Conservation (phyloP, 2,113 vertebrate species). For the Dipodomys merriami region DNA sequence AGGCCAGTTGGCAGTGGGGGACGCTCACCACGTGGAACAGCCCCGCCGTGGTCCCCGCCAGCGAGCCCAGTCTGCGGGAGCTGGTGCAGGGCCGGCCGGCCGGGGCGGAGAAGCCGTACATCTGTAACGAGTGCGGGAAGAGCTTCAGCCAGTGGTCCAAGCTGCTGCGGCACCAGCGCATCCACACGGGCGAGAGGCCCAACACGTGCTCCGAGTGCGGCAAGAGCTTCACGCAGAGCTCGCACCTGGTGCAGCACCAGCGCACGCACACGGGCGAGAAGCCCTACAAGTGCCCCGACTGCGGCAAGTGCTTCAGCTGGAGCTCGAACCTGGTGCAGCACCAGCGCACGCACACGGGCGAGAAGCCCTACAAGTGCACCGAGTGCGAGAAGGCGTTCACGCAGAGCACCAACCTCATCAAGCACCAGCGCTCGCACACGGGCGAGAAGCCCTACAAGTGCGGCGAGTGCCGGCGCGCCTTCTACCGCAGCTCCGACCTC, state of each 20-base stretch:
- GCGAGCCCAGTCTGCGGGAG: conserved; percentile 78
- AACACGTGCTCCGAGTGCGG: conserved; percentile 82
- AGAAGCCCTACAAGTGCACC: conserved; percentile 83
- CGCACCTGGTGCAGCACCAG: conserved; percentile 81
- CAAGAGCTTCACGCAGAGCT: conserved; percentile 83
- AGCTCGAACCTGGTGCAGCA: conserved; percentile 82
- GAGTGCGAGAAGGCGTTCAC: conserved; percentile 83
- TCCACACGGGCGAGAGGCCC: conserved; percentile 80
- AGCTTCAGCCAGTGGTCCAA: conserved; percentile 84
- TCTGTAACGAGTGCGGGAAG: conserved; percentile 82
- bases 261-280: conserved; percentile 79
- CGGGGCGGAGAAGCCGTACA: conserved; percentile 78
- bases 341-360: conserved; percentile 81
- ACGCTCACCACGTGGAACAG: conserved; percentile 77
- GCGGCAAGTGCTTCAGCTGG: conserved; percentile 83
- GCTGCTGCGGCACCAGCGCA: conserved; percentile 80
- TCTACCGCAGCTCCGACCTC: conserved; percentile 82
- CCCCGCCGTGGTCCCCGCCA: conserved; percentile 48
- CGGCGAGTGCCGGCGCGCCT: conserved; percentile 80
- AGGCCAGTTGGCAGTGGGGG: conserved; percentile 81
- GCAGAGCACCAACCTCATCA: conserved; percentile 83
- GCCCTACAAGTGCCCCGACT: conserved; percentile 82
- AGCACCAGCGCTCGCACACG: conserved; percentile 80
- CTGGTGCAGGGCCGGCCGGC: conserved; percentile 78
- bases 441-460: conserved; percentile 83